Evolutionary conservation across 2,113 vertebrate genomes (phyloP), one percentile per base, ranked within the genome.

Genomic region (Cinclus mexicanus): DNA sequence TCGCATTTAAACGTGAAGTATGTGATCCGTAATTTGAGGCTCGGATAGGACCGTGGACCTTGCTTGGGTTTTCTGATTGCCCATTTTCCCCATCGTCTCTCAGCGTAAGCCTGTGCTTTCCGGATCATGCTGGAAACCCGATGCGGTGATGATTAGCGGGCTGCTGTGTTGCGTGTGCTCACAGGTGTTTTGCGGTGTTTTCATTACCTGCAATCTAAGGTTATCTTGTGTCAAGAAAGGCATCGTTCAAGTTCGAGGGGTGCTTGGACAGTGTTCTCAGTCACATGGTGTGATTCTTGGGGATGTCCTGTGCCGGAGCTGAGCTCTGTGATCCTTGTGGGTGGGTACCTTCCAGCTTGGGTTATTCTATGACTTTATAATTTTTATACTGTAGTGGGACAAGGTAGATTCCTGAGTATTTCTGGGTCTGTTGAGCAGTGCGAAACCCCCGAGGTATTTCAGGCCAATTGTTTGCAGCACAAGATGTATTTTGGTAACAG

Each of bases 1-100:
- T 70, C 12, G 0, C 7, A 0, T 35, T n/a, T 14, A 25, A 26
- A 11, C 28, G 0, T 2, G 6, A 29, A 35, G 19, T 11, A 1
- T 15, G 42, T 1, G 10, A 10, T 18, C 28, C 18, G 59, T 19
- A 1, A 15, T 57, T 26, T 26, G 60, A 39, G 39, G 60, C 31
- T 21, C 3, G 31, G 10, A 4, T 12, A 11, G n/a, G 8, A 60
- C 57, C 2, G 4, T 4, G 41, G 26, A 52, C 13, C 21, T 69
- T 18, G 0, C 47, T 29, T 33, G 47, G 13, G 10, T 18, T 33
- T 18, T 33, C 22, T 31, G 35, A 2, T 42, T 28, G 47, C 5
- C 33, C 52, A 2, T 49, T 44, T 29, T 16, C 7, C 7, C 33
- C 10, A 0, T 42, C 33, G 5, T 11, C 9, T 31, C 16, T 6